Evolutionary conservation across 2,888 invertebrate species (phyloP).

Genomic region (Caradrina clavipalpis): DNA sequence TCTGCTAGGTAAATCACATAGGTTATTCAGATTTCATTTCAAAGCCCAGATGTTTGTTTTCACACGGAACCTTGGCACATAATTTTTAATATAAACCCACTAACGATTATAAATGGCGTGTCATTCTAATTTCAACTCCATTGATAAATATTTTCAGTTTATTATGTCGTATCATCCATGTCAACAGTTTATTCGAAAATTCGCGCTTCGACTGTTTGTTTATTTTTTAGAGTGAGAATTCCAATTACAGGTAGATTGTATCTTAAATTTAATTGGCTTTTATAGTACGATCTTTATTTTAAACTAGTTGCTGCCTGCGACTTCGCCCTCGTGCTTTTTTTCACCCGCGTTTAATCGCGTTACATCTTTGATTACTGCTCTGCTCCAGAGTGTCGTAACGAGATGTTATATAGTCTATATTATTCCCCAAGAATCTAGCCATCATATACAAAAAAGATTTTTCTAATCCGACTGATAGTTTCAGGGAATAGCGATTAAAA

Average conservation of each 20-base stretch:
- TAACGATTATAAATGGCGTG: slow-evolving; percentile 34
- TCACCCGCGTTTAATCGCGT: no score
- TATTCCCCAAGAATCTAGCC: no score
- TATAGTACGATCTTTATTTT: background rate
- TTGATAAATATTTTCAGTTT: slow-evolving; percentile 34
- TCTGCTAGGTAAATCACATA: slow-evolving; percentile 17
- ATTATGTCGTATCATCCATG: background rate
- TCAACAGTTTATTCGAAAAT: background rate
- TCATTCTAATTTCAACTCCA: slow-evolving; percentile 19
- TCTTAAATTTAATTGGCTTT: background rate
- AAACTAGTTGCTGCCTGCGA: no score
- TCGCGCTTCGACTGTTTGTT: background rate
- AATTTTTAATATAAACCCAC: slow-evolving; percentile 33
- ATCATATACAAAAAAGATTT: no score
- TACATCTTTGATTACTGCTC: no score
- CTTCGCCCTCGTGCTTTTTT: no score
- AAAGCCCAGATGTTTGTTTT: slow-evolving; percentile 38
- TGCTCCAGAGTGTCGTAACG: no score
- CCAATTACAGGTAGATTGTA: background rate
- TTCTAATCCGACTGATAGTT: no score
- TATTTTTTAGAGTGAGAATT: background rate
- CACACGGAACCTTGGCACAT: slow-evolving; percentile 53
- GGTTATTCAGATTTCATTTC: slow-evolving; percentile 16
- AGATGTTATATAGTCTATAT: no score
- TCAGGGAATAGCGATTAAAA: no score